phyloP scores from a whole-genome alignment of 2,888 invertebrate species.

The Sarcophaga rosellei region DNA sequence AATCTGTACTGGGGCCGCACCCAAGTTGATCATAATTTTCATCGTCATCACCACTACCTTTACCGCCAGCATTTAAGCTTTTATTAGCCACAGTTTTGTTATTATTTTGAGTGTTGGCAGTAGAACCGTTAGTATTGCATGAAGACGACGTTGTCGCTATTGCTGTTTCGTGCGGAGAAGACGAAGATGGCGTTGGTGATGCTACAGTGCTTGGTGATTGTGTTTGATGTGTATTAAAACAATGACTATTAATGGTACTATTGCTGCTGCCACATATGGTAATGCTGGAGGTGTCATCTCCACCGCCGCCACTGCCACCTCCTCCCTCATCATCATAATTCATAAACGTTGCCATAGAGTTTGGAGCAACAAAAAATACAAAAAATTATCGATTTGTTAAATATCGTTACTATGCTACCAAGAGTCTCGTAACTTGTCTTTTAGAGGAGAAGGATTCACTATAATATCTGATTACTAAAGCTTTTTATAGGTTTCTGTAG shows the following conservation, averaged over 20 bases:
- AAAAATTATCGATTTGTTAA: constrained; percentile 8
- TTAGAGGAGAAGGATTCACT: constrained; percentile 44
- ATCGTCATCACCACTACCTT: constrained; percentile 13
- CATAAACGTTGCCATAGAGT: constrained; percentile 61
- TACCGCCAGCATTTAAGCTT: constrained; percentile 21
- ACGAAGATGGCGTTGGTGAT: constrained; percentile 38
- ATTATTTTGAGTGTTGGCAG: constrained; percentile 52
- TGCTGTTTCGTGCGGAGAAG: constrained; percentile 58
- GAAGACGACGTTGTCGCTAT: constrained; percentile 17
- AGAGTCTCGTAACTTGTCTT: neutral
- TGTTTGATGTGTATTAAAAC: constrained; percentile 51
- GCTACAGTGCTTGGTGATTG: constrained; percentile 67
- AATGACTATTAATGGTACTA: constrained; percentile 58
- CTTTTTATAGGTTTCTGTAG: constrained; percentile 25
- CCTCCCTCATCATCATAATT: constrained; percentile 54
- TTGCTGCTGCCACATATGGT: constrained; percentile 60
- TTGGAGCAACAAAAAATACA: neutral
- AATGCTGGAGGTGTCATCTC: constrained; percentile 65
- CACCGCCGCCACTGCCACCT: constrained; percentile 45
- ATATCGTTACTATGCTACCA: neutral
- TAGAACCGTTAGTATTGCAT: constrained; percentile 54
- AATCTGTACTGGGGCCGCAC: constrained; percentile 66
- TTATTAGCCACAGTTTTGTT: constrained; percentile 13
- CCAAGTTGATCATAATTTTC: constrained; percentile 34
- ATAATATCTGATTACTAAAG: constrained; percentile 39